A percentile compares a stretch with the other conserved stretches of the same genome.
phyloP scores from a whole-genome alignment of 2,113 vertebrate genomes.

The Vidua chalybeata region DNA sequence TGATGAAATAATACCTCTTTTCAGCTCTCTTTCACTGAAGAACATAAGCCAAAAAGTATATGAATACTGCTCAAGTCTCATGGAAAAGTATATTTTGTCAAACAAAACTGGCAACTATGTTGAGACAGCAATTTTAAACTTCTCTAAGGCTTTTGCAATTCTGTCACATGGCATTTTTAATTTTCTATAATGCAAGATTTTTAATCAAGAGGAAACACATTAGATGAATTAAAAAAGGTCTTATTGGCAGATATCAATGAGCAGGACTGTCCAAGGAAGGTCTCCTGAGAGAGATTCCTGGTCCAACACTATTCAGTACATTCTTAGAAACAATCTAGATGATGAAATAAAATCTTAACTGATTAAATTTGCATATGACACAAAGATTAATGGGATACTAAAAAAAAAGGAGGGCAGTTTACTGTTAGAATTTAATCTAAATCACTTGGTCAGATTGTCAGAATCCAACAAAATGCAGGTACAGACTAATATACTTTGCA shows the following conservation, averaged over 20 bases:
- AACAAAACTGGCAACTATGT: not conserved
- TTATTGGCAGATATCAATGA: slow-evolving; percentile 49
- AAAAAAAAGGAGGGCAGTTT: slow-evolving; percentile 16
- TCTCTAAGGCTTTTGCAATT: slow-evolving; percentile 10
- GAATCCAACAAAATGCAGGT: not conserved
- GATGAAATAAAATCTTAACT: slow-evolving; percentile 56
- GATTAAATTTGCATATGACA: slow-evolving; percentile 66
- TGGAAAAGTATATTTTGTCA: not conserved
- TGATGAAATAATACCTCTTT: not conserved
- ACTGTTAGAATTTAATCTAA: slow-evolving; percentile 25
- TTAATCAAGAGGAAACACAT: slow-evolving; percentile 56
- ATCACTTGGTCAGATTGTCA: not conserved
- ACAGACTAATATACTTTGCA: not conserved
- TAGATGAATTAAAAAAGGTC: slow-evolving; percentile 23
- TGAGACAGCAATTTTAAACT: not conserved
- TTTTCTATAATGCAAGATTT: slow-evolving; percentile 34
- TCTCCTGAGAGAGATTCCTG: not conserved
- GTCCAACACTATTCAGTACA: not conserved
- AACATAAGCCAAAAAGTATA: not conserved
- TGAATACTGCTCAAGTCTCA: not conserved
- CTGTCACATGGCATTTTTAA: slow-evolving; percentile 33
- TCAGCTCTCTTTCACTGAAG: not conserved
- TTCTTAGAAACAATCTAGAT: slow-evolving; percentile 44
- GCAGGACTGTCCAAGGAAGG: not conserved
- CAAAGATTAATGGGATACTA: slow-evolving; percentile 25